A percentile compares a stretch with the other conserved stretches of the same genome.
phyloP scores from a whole-genome alignment of 2,888 invertebrate genomes.

The Oligia latruncula region DNA sequence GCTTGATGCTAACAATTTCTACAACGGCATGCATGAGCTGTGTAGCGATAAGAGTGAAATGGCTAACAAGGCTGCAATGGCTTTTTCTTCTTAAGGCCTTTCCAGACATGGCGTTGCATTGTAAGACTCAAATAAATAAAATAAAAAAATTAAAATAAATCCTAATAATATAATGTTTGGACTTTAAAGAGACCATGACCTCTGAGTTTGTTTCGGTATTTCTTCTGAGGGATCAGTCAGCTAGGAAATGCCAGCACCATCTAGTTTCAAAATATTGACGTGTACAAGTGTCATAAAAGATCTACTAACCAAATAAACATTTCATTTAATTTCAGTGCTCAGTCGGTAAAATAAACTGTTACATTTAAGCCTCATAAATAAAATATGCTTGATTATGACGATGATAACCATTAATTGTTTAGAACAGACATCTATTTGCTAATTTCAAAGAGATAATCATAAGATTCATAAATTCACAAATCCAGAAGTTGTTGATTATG shows the following conservation, averaged over 20 bases:
- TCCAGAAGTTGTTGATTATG: constrained; percentile 51
- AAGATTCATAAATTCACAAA: constrained; percentile 18
- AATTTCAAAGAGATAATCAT: neutral
- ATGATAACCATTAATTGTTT: neutral
- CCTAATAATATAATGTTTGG: too few relatives aligned
- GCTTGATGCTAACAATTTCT: too few relatives aligned
- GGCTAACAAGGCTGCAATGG: too few relatives aligned
- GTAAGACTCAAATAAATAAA: too few relatives aligned
- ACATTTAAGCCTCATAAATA: neutral
- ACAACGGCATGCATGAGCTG: too few relatives aligned
- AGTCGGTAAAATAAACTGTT: neutral
- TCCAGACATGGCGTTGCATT: too few relatives aligned
- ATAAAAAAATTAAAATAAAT: too few relatives aligned
- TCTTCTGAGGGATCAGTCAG: neutral
- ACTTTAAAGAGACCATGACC: neutral
- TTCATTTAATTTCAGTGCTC: neutral
- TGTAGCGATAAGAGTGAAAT: too few relatives aligned
- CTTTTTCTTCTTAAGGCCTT: too few relatives aligned
- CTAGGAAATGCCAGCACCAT: neutral
- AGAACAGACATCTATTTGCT: neutral
- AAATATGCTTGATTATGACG: neutral
- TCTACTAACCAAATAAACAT: neutral
- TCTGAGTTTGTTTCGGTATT: neutral
- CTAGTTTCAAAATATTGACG: neutral
- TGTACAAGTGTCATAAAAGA: too few relatives aligned